Evolutionary conservation across 2,797 vertebrate species (phyloP).

Genomic region (Muscicapa striata): DNA sequence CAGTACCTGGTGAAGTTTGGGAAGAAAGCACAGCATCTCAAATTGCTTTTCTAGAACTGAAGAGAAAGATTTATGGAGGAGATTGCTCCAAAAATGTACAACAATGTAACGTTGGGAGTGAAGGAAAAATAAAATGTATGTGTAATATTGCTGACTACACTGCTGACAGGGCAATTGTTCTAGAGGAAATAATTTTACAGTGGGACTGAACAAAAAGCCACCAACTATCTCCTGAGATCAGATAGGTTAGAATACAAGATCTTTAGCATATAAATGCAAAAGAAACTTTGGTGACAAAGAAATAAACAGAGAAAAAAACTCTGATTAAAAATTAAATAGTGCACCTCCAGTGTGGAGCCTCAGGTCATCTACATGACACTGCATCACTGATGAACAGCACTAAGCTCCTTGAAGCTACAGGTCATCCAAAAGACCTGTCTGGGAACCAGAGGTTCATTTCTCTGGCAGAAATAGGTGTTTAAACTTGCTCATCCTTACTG

Average conservation of each 20-base stretch:
- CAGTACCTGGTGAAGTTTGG: not conserved
- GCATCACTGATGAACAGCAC: not conserved
- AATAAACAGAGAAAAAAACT: not conserved
- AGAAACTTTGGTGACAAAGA: not conserved
- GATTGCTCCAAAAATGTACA: slow-evolving; percentile 28
- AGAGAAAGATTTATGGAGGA: slow-evolving; percentile 47
- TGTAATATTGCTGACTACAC: slow-evolving; percentile 33
- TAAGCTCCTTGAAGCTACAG: not conserved
- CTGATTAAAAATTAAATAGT: slow-evolving; percentile 12
- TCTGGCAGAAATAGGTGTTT: not conserved
- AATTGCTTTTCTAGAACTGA: slow-evolving; percentile 53
- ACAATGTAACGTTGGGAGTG: not conserved
- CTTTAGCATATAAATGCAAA: slow-evolving; percentile 2
- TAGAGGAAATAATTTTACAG: slow-evolving; percentile 38
- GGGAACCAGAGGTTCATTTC: not conserved
- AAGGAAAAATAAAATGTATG: slow-evolving; percentile 4
- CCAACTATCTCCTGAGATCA: not conserved
- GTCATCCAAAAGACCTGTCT: not conserved
- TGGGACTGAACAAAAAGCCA: not conserved
- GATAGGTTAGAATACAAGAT: not conserved
- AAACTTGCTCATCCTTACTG: not conserved
- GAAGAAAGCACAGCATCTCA: slow-evolving; percentile 26
- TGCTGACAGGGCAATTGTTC: slow-evolving; percentile 47
- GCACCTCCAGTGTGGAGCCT: not conserved
- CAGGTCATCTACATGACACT: not conserved